phyloP scores from a whole-genome alignment of 2,113 vertebrate genomes.

The Scopus umbretta region DNA sequence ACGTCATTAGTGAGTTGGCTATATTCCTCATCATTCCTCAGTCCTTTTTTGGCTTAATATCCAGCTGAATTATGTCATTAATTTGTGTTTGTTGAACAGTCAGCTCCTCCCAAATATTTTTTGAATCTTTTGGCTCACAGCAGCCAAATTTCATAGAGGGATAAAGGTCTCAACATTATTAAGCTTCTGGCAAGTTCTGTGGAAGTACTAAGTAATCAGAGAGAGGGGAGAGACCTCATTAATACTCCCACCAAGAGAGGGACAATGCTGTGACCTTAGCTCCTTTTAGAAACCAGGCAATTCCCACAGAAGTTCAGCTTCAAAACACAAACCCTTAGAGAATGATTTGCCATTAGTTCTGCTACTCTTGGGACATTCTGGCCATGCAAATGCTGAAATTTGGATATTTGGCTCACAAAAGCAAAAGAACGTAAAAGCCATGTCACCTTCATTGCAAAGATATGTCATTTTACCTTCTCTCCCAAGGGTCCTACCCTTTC shows the following conservation, averaged over 20 bases:
- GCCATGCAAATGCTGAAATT: not conserved
- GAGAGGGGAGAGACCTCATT: not conserved
- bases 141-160: not conserved
- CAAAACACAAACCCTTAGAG: not conserved
- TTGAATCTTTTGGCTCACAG: not conserved
- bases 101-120: constrained; percentile 15
- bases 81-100: not conserved
- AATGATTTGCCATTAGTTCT: not conserved
- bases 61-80: not conserved
- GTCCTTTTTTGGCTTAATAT: not conserved
- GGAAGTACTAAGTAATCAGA: not conserved
- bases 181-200: not conserved
- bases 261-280: not conserved
- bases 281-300: not conserved
- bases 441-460: not conserved
- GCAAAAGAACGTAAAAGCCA: not conserved
- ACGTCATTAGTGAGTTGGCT: not conserved
- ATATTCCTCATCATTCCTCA: not conserved
- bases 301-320: not conserved
- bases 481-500: not conserved
- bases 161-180: not conserved
- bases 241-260: not conserved
- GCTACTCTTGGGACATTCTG: not conserved
- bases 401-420: not conserved
- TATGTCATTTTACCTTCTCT: not conserved